phyloP scores from a whole-genome alignment of 2,797 vertebrate genomes.

The Diplodus sargus region DNA sequence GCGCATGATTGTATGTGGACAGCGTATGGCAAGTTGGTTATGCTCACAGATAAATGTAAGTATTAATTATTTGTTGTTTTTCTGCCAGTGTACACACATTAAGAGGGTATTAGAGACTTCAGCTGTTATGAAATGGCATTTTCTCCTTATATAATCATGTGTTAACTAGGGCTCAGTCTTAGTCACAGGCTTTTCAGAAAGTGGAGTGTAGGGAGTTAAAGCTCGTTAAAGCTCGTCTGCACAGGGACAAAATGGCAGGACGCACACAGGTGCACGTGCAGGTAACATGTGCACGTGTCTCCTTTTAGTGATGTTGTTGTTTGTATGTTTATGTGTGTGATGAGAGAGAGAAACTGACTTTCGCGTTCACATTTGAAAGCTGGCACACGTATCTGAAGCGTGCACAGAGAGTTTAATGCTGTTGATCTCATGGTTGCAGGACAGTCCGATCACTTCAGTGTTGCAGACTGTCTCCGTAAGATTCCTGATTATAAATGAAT shows the following conservation, averaged over 20 bases:
- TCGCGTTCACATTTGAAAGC: background rate
- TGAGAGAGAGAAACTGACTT: background rate
- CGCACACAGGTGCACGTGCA: background rate
- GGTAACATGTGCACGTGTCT: background rate
- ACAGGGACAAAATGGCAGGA: constrained; percentile 13
- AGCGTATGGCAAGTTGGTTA: background rate
- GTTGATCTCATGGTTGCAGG: constrained; percentile 16
- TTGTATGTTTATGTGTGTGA: background rate
- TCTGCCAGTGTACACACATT: constrained; percentile 45
- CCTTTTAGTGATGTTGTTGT: background rate
- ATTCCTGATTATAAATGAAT: constrained; percentile 6
- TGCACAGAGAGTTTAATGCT: constrained; percentile 16
- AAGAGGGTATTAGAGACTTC: constrained; percentile 55
- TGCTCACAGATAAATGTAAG: constrained; percentile 17
- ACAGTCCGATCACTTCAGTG: background rate
- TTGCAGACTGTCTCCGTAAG: background rate
- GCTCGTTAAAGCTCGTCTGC: constrained; percentile 12
- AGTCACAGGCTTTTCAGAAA: constrained; percentile 39
- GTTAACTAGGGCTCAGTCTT: constrained; percentile 45
- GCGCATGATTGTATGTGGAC: background rate
- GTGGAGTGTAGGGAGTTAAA: no score
- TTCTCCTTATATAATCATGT: constrained; percentile 72
- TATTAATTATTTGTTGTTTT: constrained; percentile 25
- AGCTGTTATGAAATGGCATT: constrained; percentile 74
- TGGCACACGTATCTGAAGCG: background rate